Conservation (phyloP, 2,888 invertebrate species). For the Leucania comma region DNA sequence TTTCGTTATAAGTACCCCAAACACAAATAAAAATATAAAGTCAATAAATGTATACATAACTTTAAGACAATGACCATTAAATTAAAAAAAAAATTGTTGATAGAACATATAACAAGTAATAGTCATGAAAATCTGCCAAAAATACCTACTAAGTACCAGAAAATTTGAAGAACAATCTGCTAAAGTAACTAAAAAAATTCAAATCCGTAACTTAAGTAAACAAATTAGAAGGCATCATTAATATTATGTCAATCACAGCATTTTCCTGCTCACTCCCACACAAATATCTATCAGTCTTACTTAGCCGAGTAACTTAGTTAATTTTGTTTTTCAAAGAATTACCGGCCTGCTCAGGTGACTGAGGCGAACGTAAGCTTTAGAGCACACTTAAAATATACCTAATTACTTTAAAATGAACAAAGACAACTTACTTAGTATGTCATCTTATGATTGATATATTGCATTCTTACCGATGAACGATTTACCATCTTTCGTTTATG, state of each 20-base stretch:
- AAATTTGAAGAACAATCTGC: neutral
- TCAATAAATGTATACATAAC: neutral
- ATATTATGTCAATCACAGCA: constrained; percentile 73
- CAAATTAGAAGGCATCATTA: constrained; percentile 62
- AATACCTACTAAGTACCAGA: neutral
- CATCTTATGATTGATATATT: constrained; percentile 21
- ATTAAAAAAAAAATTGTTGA: neutral
- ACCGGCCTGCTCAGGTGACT: constrained; percentile 77
- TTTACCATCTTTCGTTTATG: constrained; percentile 62
- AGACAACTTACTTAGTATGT: neutral
- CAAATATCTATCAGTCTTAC: constrained; percentile 84
- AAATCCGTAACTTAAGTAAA: constrained; percentile 26
- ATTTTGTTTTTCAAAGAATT: constrained; percentile 75
- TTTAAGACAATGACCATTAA: neutral
- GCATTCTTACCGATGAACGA: constrained; percentile 57
- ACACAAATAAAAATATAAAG: neutral
- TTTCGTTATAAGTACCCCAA: neutral
- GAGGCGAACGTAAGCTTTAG: constrained; percentile 71
- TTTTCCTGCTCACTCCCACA: constrained; percentile 66
- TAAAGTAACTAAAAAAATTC: neutral
- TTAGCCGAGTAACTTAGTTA: constrained; percentile 77
- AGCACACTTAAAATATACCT: constrained; percentile 62
- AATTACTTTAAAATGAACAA: constrained; percentile 49
- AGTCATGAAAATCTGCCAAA: neutral
- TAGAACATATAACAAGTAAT: neutral